A percentile compares a stretch with the other conserved stretches of the same genome.
These are phyloP conservation scores for Clarias pachynema DNA, from an alignment of 2,797 vertebrate genomes.

Conservation along the genomic window DNA sequence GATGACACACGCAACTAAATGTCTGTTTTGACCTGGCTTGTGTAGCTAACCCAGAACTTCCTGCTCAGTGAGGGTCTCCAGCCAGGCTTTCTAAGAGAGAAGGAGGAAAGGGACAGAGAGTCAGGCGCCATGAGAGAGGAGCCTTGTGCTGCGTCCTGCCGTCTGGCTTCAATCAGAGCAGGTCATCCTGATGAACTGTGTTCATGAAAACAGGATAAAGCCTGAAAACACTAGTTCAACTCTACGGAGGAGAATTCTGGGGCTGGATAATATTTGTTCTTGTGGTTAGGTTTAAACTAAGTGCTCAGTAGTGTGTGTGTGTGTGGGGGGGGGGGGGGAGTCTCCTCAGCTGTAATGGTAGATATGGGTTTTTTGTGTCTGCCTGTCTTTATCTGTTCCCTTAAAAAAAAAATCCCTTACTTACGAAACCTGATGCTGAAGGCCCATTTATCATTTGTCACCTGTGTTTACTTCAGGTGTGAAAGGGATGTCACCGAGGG, in stretches of 20 bases:
- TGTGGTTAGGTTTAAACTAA: conserved; percentile 23
- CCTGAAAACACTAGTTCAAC: conserved; percentile 28
- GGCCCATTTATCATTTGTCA: conserved; percentile 76
- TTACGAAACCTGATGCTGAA: conserved; percentile 65
- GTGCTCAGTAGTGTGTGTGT: conserved; percentile 20
- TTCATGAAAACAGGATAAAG: conserved; percentile 37
- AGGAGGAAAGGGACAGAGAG: conserved; percentile 46
- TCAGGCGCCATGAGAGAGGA: conserved; percentile 47
- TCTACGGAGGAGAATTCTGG: not conserved
- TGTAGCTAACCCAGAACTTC: conserved; percentile 65
- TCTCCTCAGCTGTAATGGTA: conserved; percentile 39
- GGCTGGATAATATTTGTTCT: conserved; percentile 26
- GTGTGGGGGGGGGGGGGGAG: not conserved
- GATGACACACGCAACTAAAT: conserved; percentile 62
- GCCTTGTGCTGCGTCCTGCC: conserved; percentile 54
- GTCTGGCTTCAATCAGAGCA: conserved; percentile 61
- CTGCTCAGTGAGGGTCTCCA: conserved; percentile 63
- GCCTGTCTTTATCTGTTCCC: conserved; percentile 67
- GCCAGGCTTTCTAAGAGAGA: conserved; percentile 56
- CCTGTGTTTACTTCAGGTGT: conserved; percentile 72
- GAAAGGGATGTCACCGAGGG: conserved; percentile 51
- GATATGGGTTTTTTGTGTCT: conserved; percentile 62
- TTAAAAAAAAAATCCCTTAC: conserved; percentile 61
- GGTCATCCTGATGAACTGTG: conserved; percentile 44
- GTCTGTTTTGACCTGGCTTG: conserved; percentile 51